These are phyloP conservation scores for Apeira syringaria DNA, from an alignment of 2,888 invertebrate species.

Conservation along the genomic window DNA sequence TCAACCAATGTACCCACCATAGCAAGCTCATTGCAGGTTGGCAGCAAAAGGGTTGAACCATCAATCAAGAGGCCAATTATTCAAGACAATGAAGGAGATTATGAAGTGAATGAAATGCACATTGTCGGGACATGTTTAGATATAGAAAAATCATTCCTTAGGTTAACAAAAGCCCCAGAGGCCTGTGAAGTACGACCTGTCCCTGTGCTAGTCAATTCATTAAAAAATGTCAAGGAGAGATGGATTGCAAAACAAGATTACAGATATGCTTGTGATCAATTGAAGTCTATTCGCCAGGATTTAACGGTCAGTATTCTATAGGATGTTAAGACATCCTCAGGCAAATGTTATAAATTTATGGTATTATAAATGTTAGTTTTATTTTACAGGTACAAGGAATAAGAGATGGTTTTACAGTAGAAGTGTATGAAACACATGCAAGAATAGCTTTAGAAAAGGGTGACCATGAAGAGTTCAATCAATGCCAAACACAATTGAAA, in stretches of 20 bases:
- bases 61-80: constrained; percentile 60
- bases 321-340: neutral
- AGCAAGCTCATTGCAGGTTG: constrained; percentile 69
- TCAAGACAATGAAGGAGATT: constrained; percentile 87
- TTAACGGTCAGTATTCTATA: constrained; percentile 89
- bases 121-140: constrained; percentile 97
- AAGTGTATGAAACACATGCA: constrained; percentile 99
- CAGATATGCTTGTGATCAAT: constrained; percentile 98
- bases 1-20: constrained; percentile 69
- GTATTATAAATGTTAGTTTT: neutral
- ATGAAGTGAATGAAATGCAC: constrained; percentile 94
- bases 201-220: constrained; percentile 91
- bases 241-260: constrained; percentile 97
- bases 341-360: neutral
- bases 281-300: constrained; percentile 99
- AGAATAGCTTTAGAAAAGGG: constrained; percentile 98
- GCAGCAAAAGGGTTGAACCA: constrained; percentile 56
- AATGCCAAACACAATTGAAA: constrained; percentile 99
- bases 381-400: constrained; percentile 95
- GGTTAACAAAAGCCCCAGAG: constrained; percentile 97
- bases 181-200: constrained; percentile 96
- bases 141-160: constrained; percentile 97
- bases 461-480: constrained; percentile 99
- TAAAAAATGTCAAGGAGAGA: constrained; percentile 94
- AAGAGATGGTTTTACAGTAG: constrained; percentile 96